Evolutionary conservation across 2,888 invertebrate species (phyloP).

Genomic region (Stomorhina lunata): DNA sequence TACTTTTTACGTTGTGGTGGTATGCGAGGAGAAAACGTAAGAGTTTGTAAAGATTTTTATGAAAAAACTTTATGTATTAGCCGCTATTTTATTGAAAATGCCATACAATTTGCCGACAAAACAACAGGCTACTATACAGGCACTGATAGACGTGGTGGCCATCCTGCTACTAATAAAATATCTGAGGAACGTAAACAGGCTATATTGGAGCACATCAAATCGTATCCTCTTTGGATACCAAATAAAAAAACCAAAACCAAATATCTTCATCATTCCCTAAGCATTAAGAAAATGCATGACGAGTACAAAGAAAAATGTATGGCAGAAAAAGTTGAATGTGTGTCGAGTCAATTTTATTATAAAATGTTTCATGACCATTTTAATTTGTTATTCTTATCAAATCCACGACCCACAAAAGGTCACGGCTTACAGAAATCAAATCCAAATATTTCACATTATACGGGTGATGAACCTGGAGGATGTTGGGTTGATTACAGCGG

Average conservation of each 20-base stretch:
- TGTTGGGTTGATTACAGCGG: slow-evolving; percentile 45
- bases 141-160: slow-evolving; percentile 57
- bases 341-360: slow-evolving; percentile 50
- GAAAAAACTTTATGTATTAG: slow-evolving; percentile 58
- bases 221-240: slow-evolving; percentile 67
- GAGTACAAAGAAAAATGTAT: slow-evolving; percentile 60
- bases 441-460: slow-evolving; percentile 62
- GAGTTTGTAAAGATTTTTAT: slow-evolving; percentile 64
- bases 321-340: slow-evolving; percentile 33
- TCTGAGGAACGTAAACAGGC: slow-evolving; percentile 42
- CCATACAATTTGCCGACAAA: slow-evolving; percentile 59
- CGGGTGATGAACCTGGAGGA: slow-evolving; percentile 63
- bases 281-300: slow-evolving; percentile 60
- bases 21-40: background rate
- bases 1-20: slow-evolving; percentile 54
- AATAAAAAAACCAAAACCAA: slow-evolving; percentile 64
- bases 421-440: slow-evolving; percentile 34
- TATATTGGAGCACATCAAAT: slow-evolving; percentile 58
- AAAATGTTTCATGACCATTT: slow-evolving; percentile 60
- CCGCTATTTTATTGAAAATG: slow-evolving; percentile 55
- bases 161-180: slow-evolving; percentile 51
- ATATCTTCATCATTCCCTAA: slow-evolving; percentile 63
- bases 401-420: slow-evolving; percentile 3
- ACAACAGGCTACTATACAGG: slow-evolving; percentile 63
- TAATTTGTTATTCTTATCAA: slow-evolving; percentile 53